Base-by-base conservation (phyloP, 2,888 invertebrate species). In the Phymatocera aterrima region DNA sequence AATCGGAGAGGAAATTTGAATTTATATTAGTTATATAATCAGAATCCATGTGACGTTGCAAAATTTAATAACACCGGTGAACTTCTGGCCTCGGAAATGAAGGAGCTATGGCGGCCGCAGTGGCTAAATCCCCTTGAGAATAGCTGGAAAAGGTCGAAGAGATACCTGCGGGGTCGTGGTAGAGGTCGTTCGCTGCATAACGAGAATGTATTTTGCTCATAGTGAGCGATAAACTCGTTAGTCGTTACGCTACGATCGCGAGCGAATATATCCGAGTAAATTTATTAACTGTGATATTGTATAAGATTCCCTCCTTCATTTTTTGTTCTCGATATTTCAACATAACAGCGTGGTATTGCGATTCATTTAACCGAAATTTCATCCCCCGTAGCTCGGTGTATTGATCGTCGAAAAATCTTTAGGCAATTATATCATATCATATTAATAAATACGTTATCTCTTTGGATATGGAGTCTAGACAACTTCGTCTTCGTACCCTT, bases 201-300 rank as follows among this genome's bases (percentile, higher is more conserved):
- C 37, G 37, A 64, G 61, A 3, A 28, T 12, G 31, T 60, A 18
- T 51, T 12, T 51, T 51, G 8, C 51, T 51, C 15, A 1, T 60
- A 60, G 31, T 28, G 60, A 60, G 31, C 28, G 34, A 64, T 64
- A 64, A 64, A 64, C 61, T 31, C 15, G n/a, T 37, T 37, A n/a
- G n/a, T n/a, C n/a, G n/a, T n/a, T n/a, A n/a, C n/a, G n/a, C n/a
- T n/a, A 46, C 43, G 68, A 68, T 31, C 65, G 15, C 1, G 15
- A 24, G 34, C 0, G 28, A 28, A 18, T 24, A 43, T 68, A 46
- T 68, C n/a, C 24, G 18, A 15, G 3, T 18, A 1, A 46, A 43
- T 68, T 68, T 68, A 46, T 43, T 43, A 68, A 46, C 68, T 21
- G 15, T 15, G 28, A 68, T 43, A 21, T 68, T 68, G 46, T 68